These are phyloP conservation scores for Herpailurus yagouaroundi DNA, from an alignment of 2,113 vertebrate species.

Conservation along the genomic window DNA sequence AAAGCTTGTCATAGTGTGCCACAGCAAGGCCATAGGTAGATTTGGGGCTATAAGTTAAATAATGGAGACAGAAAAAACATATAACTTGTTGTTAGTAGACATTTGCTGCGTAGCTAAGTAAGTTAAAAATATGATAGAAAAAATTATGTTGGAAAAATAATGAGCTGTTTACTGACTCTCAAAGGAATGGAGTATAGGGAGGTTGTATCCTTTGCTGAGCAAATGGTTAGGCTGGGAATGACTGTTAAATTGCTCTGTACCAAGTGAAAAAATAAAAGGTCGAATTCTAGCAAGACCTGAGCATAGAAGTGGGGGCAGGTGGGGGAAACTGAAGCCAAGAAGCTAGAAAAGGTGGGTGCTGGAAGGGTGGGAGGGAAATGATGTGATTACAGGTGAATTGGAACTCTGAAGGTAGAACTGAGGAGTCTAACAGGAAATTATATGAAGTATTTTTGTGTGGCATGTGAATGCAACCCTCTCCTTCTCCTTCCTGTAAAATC, in stretches of 20 bases:
- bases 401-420: background rate
- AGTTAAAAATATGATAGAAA: background rate
- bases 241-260: background rate
- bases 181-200: background rate
- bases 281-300: background rate
- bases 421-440: background rate
- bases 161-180: background rate
- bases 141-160: background rate
- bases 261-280: background rate
- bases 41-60: background rate
- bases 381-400: background rate
- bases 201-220: background rate
- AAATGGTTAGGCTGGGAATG: background rate
- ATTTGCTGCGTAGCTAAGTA: background rate
- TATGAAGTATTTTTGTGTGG: background rate
- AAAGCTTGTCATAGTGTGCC: background rate
- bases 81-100: background rate
- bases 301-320: background rate
- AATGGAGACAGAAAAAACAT: background rate
- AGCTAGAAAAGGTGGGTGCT: background rate
- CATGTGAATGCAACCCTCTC: background rate
- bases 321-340: background rate
- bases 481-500: background rate
- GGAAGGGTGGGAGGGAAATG: background rate
- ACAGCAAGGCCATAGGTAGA: background rate